Base-by-base conservation (phyloP, 2,888 invertebrate species). In the Branchellion lobata region DNA sequence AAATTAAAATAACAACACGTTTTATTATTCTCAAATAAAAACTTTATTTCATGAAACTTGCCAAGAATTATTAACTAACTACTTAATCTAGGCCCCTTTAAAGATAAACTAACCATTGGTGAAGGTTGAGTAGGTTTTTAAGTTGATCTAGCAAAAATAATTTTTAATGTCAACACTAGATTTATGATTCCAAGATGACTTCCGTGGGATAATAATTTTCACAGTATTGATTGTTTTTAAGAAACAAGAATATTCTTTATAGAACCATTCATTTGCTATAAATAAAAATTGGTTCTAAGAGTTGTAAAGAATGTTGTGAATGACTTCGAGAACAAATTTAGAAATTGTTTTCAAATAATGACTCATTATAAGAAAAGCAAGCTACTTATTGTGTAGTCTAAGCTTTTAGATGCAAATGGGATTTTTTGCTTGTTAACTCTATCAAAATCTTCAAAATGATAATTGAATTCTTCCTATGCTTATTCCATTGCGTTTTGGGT, bases 101-200 rank as follows among this genome's bases (percentile, higher is more conserved):
- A n/a, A n/a, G n/a, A n/a, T n/a, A n/a, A n/a, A n/a, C n/a, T n/a
- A n/a, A n/a, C 40, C 40, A 8, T 40, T 40, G 40, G 40, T 40
- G 5, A 40, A 40, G 40, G 5, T 40, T 40, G 8, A 8, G 5
- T 40, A 40, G 14, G 14, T 57, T 57, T 57, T 57, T 57, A 5
- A 57, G 24, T 18, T 57, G 5, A 14, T 57, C 21, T 57, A 57
- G 3, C 5, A n/a, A 57, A 57, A 57, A 57, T 57, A 8, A 57
- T 57, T 8, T 8, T 24, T 57, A 57, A 24, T 57, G 61, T 57
- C 61, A 57, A 57, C 61, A 57, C 61, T 57, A 57, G 61, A 57
- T 57, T 57, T 57, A 57, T 57, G 61, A 57, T 57, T 57, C n/a
- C 61, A 57, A 57, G 61, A 57, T 57, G 61, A 57, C 61, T 57